Evolutionary conservation across 2,888 invertebrate genomes (phyloP).

Genomic region (Lasioglossum calceatum): DNA sequence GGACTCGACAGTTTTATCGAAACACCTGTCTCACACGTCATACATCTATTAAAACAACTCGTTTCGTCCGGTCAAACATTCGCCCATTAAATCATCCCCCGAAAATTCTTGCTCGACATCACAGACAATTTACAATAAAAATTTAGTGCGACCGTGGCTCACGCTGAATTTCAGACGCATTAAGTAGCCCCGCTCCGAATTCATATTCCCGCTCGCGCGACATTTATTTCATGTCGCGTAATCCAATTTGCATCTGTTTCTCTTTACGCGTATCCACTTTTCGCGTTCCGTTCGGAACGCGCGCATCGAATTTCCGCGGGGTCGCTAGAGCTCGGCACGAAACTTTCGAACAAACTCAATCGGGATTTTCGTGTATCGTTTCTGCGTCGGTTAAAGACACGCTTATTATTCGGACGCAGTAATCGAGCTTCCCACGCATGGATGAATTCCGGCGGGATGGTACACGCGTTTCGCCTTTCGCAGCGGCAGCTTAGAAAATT

Average conservation of each 20-base stretch:
- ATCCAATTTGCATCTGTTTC: conserved; percentile 47
- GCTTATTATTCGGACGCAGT: conserved; percentile 62
- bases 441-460: conserved; percentile 27
- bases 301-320: not conserved
- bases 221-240: conserved; percentile 32
- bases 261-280: conserved; percentile 33
- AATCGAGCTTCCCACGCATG: conserved; percentile 48
- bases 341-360: conserved; percentile 56
- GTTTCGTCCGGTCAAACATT: not conserved
- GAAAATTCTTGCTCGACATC: not conserved
- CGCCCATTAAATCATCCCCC: not conserved
- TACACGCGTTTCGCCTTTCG: not conserved
- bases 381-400: conserved; percentile 54
- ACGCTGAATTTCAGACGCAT: not conserved
- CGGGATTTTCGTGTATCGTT: conserved; percentile 55
- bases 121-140: conserved; percentile 5
- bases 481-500: conserved; percentile 35
- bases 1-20: not conserved
- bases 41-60: not conserved
- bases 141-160: not conserved
- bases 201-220: not conserved
- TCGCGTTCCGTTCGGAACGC: conserved; percentile 12
- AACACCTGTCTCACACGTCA: not conserved
- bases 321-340: not conserved
- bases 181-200: conserved; percentile 23